Percentiles rank a stretch among this genome's conserved stretches.
phyloP scores from a whole-genome alignment of 2,888 invertebrate genomes.

The Coecobrya sp. region DNA sequence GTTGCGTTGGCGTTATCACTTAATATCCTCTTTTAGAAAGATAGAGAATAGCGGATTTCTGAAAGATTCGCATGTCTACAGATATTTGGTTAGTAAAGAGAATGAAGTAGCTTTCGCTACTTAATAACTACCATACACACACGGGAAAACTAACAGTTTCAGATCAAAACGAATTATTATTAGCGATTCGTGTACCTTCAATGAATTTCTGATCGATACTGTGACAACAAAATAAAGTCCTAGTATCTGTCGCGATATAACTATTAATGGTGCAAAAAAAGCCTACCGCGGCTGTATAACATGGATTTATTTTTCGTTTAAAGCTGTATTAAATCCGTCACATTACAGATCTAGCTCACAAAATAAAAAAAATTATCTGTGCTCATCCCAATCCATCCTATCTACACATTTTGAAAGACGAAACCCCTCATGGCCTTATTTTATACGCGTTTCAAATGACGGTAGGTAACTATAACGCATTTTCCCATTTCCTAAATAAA shows the following conservation, averaged over 20 bases:
- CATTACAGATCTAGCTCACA: background rate
- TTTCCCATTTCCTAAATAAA: constrained; percentile 26
- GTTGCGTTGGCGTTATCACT: background rate
- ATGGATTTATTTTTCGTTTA: constrained; percentile 10
- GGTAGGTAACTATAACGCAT: background rate
- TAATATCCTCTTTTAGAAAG: background rate
- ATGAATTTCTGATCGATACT: background rate
- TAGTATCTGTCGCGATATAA: background rate
- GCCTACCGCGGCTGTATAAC: background rate
- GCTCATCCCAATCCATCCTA: background rate
- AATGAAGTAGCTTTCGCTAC: background rate
- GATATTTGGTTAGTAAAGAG: background rate
- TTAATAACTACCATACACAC: background rate
- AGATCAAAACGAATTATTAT: constrained; percentile 19
- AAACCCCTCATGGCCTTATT: constrained; percentile 27
- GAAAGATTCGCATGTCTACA: background rate
- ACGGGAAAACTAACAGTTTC: background rate
- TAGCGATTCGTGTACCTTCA: background rate
- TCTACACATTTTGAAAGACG: background rate
- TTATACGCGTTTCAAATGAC: background rate
- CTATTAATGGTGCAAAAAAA: background rate
- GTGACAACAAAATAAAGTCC: background rate
- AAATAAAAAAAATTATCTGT: background rate
- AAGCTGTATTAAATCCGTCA: background rate
- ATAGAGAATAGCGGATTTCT: background rate